Conservation (phyloP, 2,113 vertebrate genomes). For the Rhabdornis inornatus region DNA sequence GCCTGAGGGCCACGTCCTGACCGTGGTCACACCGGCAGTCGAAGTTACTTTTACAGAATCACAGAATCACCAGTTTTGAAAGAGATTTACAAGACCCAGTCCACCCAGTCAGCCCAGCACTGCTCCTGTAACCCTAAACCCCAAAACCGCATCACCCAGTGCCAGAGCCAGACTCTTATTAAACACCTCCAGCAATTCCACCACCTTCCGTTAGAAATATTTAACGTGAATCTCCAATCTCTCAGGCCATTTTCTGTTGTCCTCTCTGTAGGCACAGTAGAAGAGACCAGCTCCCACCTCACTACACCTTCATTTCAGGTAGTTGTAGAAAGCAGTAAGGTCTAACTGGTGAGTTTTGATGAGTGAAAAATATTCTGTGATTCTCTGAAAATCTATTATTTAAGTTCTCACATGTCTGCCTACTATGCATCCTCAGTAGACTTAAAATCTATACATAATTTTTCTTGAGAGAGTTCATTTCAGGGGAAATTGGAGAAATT, state of each 20-base stretch:
- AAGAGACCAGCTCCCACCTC: accelerated
- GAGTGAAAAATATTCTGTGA: background rate
- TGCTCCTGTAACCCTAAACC: background rate
- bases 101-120: accelerated
- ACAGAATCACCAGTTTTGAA: accelerated
- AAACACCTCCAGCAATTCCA: no score
- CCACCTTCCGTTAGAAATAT: no score
- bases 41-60: background rate
- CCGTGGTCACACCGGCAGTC: accelerated
- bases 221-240: background rate
- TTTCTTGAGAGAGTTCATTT: background rate
- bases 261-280: background rate
- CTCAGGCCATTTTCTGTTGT: background rate
- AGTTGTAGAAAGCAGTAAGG: background rate
- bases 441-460: background rate
- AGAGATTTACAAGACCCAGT: no score
- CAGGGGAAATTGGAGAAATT: background rate
- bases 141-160: accelerated
- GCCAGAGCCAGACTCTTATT: accelerated
- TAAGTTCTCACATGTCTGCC: background rate
- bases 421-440: accelerated
- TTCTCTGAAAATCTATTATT: background rate
- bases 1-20: accelerated
- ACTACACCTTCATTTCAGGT: background rate
- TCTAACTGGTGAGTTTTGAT: background rate